Evolutionary conservation across 2,888 invertebrate species (phyloP), one percentile per base, ranked within the genome.

Genomic region (Agrypnus murinus): DNA sequence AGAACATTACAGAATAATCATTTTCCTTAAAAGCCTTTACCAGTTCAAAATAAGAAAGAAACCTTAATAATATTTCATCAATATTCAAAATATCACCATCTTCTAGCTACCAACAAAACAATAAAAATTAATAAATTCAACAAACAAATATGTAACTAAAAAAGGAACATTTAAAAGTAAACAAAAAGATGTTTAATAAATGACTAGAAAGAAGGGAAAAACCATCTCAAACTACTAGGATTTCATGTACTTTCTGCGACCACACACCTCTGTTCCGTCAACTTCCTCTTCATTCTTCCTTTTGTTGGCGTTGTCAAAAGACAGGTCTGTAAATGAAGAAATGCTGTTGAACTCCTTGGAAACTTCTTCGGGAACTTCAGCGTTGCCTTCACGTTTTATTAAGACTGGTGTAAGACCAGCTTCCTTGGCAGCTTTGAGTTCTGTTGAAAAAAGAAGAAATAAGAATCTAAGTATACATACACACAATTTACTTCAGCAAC

Each of bases 311-410:
- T 77, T 76, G 70, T 84, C 84, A 15, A 81, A 72, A 3, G 75
- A 72, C 67, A 92, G 85, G 75, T 92, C 91, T 36, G 88, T 86
- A 80, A 95, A 90, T 71, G 90, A 89, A 75, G 89, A 86, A 45
- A 93, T 85, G 34, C 90, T 87, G 9, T 87, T 84, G 83, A 88
- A 93, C 19, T 85, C 78, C 8, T 83, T 80, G 58, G 86, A 86
- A 4, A 89, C 90, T 12, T 90, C 90, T 8, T 92, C 89, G 3
- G 87, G 86, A 0, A 96, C 86, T 0, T 91, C 87, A 0, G 88
- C 90, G 84, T 97, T 96, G 62, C 95, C 97, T 73, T 93, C 93
- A 73, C 97, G 91, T 64, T 89, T 87, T 1, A 97, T 90, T 25
- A 98, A 84, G 3, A 90, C 88, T 9, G 90, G 87, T 50, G 89